A percentile compares a stretch with the other conserved stretches of the same genome.
Evolutionary conservation across 2,113 vertebrate genomes (phyloP).

Genomic region (Nerophis ophidion): DNA sequence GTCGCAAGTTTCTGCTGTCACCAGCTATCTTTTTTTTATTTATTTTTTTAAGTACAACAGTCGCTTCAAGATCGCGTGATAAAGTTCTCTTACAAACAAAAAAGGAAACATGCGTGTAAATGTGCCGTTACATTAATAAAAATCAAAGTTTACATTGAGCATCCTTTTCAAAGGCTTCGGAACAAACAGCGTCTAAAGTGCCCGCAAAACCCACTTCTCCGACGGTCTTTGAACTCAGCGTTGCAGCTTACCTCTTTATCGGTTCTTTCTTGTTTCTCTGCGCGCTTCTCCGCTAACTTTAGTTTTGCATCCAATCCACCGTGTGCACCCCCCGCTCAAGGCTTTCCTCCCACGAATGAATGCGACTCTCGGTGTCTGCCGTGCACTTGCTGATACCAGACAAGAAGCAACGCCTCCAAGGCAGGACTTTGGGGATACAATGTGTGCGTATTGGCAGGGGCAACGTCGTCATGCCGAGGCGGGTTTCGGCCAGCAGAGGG

Average conservation of each 20-base stretch:
- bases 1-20: conserved; percentile 24
- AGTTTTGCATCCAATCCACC: neutral
- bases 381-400: conserved; percentile 54
- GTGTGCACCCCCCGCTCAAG: conserved; percentile 5
- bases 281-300: neutral
- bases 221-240: neutral
- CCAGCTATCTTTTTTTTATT: conserved; percentile 12
- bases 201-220: neutral
- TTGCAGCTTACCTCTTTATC: conserved; percentile 26
- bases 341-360: conserved; percentile 27
- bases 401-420: conserved; percentile 53
- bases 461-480: too few relatives aligned
- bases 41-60: conserved; percentile 8
- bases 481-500: conserved; percentile 3
- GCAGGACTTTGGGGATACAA: conserved; percentile 30
- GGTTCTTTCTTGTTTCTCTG: neutral
- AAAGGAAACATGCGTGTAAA: neutral
- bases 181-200: neutral
- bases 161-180: neutral
- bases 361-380: conserved; percentile 20
- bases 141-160: neutral
- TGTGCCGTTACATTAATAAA: too few relatives aligned
- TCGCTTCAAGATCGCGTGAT: conserved; percentile 13
- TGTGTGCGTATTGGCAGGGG: conserved; percentile 25
- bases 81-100: conserved; percentile 44